Base-by-base conservation (phyloP, 2,797 vertebrate genomes). In the Mormyrops boulengeri region DNA sequence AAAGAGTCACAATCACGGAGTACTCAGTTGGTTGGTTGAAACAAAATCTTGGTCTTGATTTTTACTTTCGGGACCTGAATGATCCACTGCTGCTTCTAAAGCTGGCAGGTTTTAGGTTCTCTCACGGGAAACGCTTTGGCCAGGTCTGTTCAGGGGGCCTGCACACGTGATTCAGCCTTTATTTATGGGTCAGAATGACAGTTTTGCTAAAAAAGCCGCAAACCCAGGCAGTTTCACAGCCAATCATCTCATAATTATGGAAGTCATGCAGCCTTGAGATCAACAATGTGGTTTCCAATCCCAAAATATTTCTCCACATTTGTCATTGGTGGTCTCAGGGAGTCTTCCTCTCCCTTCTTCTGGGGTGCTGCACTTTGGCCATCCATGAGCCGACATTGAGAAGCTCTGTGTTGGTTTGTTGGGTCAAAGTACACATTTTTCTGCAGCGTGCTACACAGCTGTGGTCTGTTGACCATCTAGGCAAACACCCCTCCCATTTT, bases 381-480 rank as follows among this genome's bases (percentile, higher is more conserved):
- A 17, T 26, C 69, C 14, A 4, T 73, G 34, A 77, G 69, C 34
- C 1, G 34, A 77, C 19, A 44, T 41, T 77, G 69, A 77, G 9
- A 77, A 77, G 69, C 38, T 41, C 12, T 77, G 6, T 77, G 38
- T 41, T 77, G 69, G 34, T 77, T 77, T 77, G 34, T 77, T 80
- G 38, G 73, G 73, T 80, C 73, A 80, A 80, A 80, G 73, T 80
- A 17, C 38, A 80, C 73, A 80, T 80, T 80, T 80, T 41, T 80
- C 34, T 44, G 73, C 38, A 44, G 38, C 8, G 1, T n/a, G 14
- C 14, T 80, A 38, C 2, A 2, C 41, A n/a, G 73, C 17, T 80
- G 38, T 44, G 73, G 73, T 44, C 38, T 80, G 19, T 80, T 41
- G 41, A 80, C 73, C 41, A 80, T 44, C 34, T 44, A n/a, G 73